Evolutionary conservation across 1,140 invertebrate species (phyloP).

Genomic region (Piezodorus guildinii): DNA sequence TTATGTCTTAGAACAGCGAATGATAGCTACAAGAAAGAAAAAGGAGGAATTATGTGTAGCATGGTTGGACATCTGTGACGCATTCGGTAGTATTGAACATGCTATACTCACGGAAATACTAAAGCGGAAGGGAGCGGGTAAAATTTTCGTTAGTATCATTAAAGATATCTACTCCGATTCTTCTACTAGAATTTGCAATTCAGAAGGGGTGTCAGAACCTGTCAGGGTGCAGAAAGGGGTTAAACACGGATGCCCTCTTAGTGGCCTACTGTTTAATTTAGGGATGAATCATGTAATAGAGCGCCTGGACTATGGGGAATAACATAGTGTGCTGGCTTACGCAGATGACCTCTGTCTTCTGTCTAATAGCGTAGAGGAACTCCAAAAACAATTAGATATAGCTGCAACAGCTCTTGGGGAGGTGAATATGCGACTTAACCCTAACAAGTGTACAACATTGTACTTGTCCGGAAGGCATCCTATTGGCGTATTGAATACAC

Average conservation of each 20-base stretch:
- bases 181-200: neutral
- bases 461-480: no score
- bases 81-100: slow-evolving; percentile 33
- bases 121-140: slow-evolving; percentile 14
- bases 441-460: neutral
- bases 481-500: no score
- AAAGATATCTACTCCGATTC: slow-evolving; percentile 19
- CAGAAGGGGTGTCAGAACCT: slow-evolving; percentile 26
- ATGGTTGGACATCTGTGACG: slow-evolving; percentile 32
- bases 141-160: slow-evolving; percentile 22
- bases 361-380: no score
- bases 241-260: slow-evolving; percentile 35
- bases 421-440: neutral
- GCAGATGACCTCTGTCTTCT: neutral
- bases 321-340: neutral
- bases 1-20: no score
- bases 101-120: slow-evolving; percentile 26
- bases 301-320: slow-evolving; percentile 3
- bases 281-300: slow-evolving; percentile 32
- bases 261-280: slow-evolving; percentile 35
- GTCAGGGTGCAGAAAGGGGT: slow-evolving; percentile 32
- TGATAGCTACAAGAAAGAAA: no score
- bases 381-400: neutral
- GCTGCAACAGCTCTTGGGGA: neutral
- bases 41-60: slow-evolving; percentile 29